Conservation (phyloP, 2,113 vertebrate genomes). For the Scophthalmus maximus region DNA sequence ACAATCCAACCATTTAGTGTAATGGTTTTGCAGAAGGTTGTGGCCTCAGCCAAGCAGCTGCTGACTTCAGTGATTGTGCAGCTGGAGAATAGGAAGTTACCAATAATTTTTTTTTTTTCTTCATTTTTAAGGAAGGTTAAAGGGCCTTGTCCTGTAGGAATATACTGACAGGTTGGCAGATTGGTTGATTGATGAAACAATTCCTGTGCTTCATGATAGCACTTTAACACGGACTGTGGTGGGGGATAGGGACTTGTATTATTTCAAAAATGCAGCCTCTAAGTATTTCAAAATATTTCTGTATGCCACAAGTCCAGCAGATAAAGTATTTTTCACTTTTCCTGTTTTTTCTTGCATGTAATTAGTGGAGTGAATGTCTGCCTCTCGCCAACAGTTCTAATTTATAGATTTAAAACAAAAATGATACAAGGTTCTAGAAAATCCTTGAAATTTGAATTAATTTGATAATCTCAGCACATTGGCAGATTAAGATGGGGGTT, state of each 20-base stretch:
- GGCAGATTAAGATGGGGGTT: too few species aligned
- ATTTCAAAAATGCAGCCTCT: too few species aligned
- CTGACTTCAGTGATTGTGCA: neutral
- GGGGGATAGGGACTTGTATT: neutral
- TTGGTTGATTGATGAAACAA: constrained; percentile 11
- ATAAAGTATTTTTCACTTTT: too few species aligned
- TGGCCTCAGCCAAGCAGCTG: constrained; percentile 8
- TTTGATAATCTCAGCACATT: too few species aligned
- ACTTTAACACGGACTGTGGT: neutral
- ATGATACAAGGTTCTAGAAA: too few species aligned
- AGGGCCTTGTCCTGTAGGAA: constrained; percentile 17
- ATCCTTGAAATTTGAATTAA: too few species aligned
- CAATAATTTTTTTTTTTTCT: constrained; percentile 33
- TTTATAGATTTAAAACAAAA: too few species aligned
- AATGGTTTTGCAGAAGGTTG: constrained; percentile 19
- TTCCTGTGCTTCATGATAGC: neutral
- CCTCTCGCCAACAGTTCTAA: too few species aligned
- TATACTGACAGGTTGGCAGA: neutral
- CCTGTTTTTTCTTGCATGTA: too few species aligned
- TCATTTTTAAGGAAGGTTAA: constrained; percentile 40
- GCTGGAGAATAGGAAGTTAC: constrained; percentile 9
- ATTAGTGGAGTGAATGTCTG: too few species aligned
- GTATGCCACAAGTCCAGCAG: too few species aligned
- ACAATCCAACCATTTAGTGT: constrained; percentile 36
- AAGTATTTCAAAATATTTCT: neutral